Evolutionary conservation across 2,797 vertebrate genomes (phyloP).

Genomic region (Gymnocypris eckloni): DNA sequence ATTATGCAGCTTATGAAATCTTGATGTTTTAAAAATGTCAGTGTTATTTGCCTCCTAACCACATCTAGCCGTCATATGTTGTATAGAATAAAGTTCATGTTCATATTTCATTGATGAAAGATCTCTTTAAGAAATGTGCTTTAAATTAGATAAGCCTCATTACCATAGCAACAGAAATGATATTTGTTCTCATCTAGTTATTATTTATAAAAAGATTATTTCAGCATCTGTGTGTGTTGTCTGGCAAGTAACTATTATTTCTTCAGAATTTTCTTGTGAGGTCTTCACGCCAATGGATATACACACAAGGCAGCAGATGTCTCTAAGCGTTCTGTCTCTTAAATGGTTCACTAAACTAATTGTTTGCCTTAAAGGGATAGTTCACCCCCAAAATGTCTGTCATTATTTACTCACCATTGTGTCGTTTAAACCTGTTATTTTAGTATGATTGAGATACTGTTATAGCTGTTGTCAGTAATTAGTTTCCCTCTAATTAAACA

Average conservation of each 20-base stretch:
- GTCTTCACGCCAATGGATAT: neutral
- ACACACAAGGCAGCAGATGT: conserved; percentile 6
- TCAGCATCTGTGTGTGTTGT: conserved; percentile 16
- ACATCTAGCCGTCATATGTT: conserved; percentile 2
- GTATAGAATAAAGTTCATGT: neutral
- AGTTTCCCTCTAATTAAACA: neutral
- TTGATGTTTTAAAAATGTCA: neutral
- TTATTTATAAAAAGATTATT: conserved; percentile 9
- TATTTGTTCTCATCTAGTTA: neutral
- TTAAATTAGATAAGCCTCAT: conserved; percentile 3
- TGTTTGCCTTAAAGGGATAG: conserved; percentile 4
- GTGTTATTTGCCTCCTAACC: neutral
- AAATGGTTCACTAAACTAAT: neutral
- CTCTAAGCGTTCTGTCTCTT: neutral
- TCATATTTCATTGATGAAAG: conserved; percentile 6
- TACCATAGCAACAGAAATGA: conserved; percentile 25
- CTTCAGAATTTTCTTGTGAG: conserved; percentile 6
- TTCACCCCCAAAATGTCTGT: neutral
- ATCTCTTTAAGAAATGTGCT: neutral
- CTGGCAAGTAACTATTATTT: conserved; percentile 12
- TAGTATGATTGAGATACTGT: neutral
- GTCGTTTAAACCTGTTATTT: neutral
- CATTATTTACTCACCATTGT: neutral
- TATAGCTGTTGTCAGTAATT: neutral
- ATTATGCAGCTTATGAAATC: neutral